Conservation (phyloP, 2,113 vertebrate genomes). For the Urocolius indicus region DNA sequence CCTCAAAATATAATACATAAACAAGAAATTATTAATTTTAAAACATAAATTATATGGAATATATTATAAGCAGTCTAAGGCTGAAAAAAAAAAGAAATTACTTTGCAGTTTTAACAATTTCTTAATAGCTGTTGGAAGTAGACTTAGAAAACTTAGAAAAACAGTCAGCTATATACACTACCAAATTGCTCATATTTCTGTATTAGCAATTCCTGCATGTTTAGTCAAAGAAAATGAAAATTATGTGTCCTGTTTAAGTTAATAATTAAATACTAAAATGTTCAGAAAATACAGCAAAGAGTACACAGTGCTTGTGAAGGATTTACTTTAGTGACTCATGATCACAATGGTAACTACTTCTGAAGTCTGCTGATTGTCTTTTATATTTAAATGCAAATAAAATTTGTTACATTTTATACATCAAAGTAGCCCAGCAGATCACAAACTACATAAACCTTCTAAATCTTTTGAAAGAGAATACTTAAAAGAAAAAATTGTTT, state of each 20-base stretch:
- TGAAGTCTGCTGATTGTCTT: not conserved
- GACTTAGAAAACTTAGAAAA: not conserved
- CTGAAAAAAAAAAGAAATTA: not conserved
- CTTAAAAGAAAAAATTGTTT: not conserved
- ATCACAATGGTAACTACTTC: not conserved
- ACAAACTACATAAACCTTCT: not conserved
- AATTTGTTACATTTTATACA: not conserved
- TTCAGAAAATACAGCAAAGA: not conserved
- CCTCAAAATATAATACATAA: not conserved
- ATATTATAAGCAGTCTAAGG: not conserved
- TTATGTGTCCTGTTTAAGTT: not conserved
- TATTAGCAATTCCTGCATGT: not conserved
- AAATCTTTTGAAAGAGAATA: not conserved
- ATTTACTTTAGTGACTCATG: not conserved
- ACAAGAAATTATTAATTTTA: not conserved
- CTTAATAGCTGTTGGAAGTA: not conserved
- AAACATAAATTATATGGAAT: not conserved
- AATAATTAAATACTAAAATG: not conserved
- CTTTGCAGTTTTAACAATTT: not conserved
- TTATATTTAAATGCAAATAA: not conserved
- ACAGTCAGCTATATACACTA: not conserved
- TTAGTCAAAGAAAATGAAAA: not conserved
- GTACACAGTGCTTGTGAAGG: not conserved
- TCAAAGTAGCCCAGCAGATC: not conserved
- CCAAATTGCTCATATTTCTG: not conserved